A percentile compares a stretch with the other conserved stretches of the same genome.
Conservation (phyloP, 2,797 vertebrate genomes). For the Delichon dasypus region DNA sequence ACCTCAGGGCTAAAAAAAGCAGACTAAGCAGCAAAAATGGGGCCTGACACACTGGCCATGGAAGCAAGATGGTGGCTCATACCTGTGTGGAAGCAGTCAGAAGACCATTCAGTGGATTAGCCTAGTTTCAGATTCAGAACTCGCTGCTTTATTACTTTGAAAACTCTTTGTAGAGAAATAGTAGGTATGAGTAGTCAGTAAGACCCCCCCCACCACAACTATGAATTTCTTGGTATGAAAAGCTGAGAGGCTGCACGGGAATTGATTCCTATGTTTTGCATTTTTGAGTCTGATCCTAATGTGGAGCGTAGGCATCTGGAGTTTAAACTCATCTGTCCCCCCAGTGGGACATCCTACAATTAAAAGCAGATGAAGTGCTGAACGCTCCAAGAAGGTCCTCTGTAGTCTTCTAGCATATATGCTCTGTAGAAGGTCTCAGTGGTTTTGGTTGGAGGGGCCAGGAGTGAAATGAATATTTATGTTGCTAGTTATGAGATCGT, state of each 20-base stretch:
- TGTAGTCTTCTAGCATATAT: not conserved
- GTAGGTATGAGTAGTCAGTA: not conserved
- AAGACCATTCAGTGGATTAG: not conserved
- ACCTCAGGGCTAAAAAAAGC: not conserved
- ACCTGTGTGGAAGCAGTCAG: not conserved
- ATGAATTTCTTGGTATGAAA: not conserved
- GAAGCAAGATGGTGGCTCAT: not conserved
- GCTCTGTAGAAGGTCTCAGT: not conserved
- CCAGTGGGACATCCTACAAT: not conserved
- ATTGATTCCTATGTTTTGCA: not conserved
- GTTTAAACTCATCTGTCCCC: not conserved
- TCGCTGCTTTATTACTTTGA: not conserved
- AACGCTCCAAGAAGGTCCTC: not conserved
- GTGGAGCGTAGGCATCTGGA: not conserved
- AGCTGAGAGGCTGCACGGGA: not conserved
- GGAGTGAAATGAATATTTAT: not conserved
- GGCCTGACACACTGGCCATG: not conserved
- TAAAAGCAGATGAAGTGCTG: not conserved
- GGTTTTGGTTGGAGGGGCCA: not conserved
- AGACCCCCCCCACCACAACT: not conserved
- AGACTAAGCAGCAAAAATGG: fast-evolving
- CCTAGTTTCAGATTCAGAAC: not conserved
- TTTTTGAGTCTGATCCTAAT: not conserved
- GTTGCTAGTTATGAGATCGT: not conserved
- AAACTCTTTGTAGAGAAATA: not conserved